Base-by-base conservation (phyloP, 2,888 invertebrate species). In the Drosophila neotestacea region DNA sequence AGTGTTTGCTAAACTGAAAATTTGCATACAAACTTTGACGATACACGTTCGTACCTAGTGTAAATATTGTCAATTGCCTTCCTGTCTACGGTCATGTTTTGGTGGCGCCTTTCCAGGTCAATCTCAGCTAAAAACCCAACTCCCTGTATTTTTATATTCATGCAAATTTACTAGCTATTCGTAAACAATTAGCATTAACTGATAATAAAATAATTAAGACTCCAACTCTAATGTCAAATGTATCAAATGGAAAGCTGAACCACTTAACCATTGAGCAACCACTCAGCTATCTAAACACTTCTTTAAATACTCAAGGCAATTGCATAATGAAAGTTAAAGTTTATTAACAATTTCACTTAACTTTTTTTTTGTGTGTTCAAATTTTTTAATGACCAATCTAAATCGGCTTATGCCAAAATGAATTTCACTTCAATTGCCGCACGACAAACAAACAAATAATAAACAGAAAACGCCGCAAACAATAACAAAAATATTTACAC, bases 11-110 rank as follows among this genome's bases (percentile, higher is more conserved):
- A 28, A 52, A 32, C 44, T 41, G 30, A 9, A 52, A 67, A 86
- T 84, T 84, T 86, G 83, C 83, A 84, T 84, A 83, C 54, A 64
- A 79, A 81, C 81, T 83, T 60, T 73, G 69, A 74, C 72, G 70
- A 73, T 75, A 80, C 70, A 75, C 59, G 44, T 16, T 39, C 51
- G 46, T 47, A 56, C 54, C 60, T 65, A 42, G 30, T 58, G 67
- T 42, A 48, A 65, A 56, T 56, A 59, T 58, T 58, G 13, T 59
- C 9, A 48, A 39, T 39, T 60, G 16, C 70, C 81, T 86, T 86
- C 83, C 83, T 81, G 86, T 73, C 78, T 85, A 39, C 59, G 59
- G 27, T 34, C 58, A 44, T 75, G 66, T 52, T 58, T 76, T 76
- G 63, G 46, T 46, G 61, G 46, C 65, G 47, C 58, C 51, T 66